Evolutionary conservation across 1,140 invertebrate genomes (phyloP).

Genomic region (Cotesia vestalis): DNA sequence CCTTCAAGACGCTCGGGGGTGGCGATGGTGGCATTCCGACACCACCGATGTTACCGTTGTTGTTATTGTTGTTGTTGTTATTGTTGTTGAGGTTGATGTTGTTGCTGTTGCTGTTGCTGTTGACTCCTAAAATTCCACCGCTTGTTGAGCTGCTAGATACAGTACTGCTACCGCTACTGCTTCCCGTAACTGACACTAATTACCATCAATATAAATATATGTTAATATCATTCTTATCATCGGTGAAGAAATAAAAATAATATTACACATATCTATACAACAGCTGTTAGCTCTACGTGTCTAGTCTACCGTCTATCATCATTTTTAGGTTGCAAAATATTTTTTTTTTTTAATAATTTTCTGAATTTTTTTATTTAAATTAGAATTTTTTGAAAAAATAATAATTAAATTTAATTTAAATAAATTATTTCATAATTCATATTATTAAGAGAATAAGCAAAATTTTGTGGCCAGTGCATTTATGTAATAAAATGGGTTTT

Average conservation of each 20-base stretch:
- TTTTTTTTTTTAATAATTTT: no score
- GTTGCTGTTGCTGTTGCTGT: conserved; percentile 36
- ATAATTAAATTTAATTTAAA: no score
- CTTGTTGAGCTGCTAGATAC: conserved; percentile 60
- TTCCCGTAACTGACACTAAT: conserved; percentile 53
- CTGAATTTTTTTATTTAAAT: no score
- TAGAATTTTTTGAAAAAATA: no score
- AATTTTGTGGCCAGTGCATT: no score
- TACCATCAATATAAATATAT: conserved; percentile 25
- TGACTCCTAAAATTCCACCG: conserved; percentile 62
- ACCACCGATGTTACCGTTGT: conserved; percentile 44
- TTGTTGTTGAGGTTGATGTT: no score
- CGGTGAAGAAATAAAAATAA: conserved; percentile 2
- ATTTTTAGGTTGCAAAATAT: no score
- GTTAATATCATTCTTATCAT: neutral
- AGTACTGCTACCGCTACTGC: conserved; percentile 61
- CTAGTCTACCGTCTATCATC: no score
- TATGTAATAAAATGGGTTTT: no score
- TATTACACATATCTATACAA: neutral
- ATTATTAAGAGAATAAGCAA: no score
- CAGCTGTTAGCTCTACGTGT: neutral
- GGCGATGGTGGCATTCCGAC: conserved; percentile 61
- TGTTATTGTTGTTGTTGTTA: no score
- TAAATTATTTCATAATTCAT: no score
- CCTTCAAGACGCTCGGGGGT: conserved; percentile 62